These are phyloP conservation scores for Epizoanthus rinbou DNA, from an alignment of 92 coral and sea anemone species.

Conservation along the genomic window DNA sequence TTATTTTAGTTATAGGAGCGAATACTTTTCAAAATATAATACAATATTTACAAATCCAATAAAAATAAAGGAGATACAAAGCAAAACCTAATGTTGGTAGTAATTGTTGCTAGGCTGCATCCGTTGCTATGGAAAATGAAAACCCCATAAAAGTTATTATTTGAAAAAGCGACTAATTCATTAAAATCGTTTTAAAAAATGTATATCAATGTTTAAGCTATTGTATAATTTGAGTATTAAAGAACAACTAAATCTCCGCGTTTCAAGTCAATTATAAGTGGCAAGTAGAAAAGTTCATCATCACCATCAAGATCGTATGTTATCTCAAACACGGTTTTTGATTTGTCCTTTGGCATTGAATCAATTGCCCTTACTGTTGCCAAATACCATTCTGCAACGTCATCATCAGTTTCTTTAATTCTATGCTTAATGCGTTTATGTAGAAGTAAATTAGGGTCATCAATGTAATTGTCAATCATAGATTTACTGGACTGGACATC, in stretches of 20 bases:
- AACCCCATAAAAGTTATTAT: background rate
- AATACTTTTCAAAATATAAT: too few relatives aligned
- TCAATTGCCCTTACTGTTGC: conserved; percentile 9
- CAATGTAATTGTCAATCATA: background rate
- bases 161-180: background rate
- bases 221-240: background rate
- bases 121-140: too few relatives aligned
- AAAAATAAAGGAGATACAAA: too few relatives aligned
- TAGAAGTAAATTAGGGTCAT: background rate
- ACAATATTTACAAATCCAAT: too few relatives aligned
- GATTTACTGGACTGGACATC: background rate
- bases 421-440: conserved; percentile 7
- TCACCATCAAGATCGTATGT: conserved; percentile 2
- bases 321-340: background rate
- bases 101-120: too few relatives aligned
- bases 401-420: conserved; percentile 18
- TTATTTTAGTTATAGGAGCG: too few relatives aligned
- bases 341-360: background rate
- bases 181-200: background rate
- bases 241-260: conserved; percentile 6
- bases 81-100: too few relatives aligned
- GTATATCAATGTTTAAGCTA: background rate
- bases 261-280: conserved; percentile 2
- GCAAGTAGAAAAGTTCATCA: conserved; percentile 11
- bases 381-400: conserved; percentile 19